Evolutionary conservation across 2,888 invertebrate species (phyloP).

Genomic region (Creontiades dilutus): DNA sequence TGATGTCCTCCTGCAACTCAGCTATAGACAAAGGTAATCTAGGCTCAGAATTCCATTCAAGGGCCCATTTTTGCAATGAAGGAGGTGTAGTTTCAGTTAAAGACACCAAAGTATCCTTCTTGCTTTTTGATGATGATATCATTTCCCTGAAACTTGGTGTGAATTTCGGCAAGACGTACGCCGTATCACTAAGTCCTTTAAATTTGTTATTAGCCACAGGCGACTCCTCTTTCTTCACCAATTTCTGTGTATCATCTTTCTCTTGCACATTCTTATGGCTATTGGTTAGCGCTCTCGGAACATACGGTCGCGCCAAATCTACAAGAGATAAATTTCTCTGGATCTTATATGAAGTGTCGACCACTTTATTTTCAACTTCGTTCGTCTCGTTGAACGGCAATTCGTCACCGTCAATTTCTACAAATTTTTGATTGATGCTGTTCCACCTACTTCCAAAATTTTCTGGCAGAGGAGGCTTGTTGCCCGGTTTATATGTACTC

Average conservation of each 20-base stretch:
- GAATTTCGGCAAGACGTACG: conserved; percentile 60
- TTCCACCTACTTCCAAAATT: background rate
- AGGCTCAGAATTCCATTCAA: conserved; percentile 63
- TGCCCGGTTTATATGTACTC: background rate
- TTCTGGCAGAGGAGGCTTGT: background rate
- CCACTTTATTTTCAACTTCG: background rate
- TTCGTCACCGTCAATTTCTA: background rate
- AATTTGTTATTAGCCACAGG: background rate
- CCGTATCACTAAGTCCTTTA: background rate
- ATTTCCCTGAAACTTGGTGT: conserved; percentile 43
- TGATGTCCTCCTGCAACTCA: conserved; percentile 53
- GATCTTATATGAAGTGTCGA: conserved; percentile 43
- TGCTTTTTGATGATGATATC: background rate
- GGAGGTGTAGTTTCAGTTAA: conserved; percentile 55
- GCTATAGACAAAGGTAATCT: conserved; percentile 34
- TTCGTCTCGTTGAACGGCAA: background rate
- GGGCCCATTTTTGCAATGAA: conserved; percentile 66
- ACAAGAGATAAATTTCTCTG: conserved; percentile 15
- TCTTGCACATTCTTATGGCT: background rate
- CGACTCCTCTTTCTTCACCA: background rate
- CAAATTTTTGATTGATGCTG: background rate
- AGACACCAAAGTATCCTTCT: conserved; percentile 29
- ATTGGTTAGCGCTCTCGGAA: background rate
- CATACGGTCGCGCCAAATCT: conserved; percentile 8
- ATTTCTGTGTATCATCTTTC: too few species aligned